Evolutionary conservation across 2,113 vertebrate species (phyloP), one percentile per base, ranked within the genome.

Genomic region (Scortum barcoo): DNA sequence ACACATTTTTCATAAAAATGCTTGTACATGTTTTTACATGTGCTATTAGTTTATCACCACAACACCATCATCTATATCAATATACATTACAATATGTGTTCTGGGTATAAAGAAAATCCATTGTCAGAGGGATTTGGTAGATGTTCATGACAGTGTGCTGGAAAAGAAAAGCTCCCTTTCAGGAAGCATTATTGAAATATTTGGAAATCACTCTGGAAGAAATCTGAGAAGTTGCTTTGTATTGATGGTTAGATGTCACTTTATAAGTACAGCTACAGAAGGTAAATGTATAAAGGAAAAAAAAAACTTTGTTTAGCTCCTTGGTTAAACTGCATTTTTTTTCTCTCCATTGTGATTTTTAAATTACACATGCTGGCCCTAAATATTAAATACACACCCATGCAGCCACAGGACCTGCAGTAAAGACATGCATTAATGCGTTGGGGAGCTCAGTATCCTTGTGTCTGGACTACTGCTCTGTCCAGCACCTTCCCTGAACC

Each of bases 381-480:
- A 36, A 36, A 36, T 36, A 36, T 6, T 36, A 36, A 36, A 36
- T 36, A 36, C 33, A 36, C 33, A 36, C 33, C 33, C 33, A 36
- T 36, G 33, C 33, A 36, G 3, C 33, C 33, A 3, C 33, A 36
- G 33, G 33, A 36, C 33, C 33, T 6, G n/a, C n/a, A n/a, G n/a
- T n/a, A 36, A 4, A 36, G 33, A 36, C 33, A 36, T 36, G 33
- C 33, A 36, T 36, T 36, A 3, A 36, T 36, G 33, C 6, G 3
- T 3, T 36, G 33, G 33, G 6, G 33, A 36, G 33, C 1, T 13
- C 20, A 36, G 16, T 36, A 53, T 67, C 72, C 40, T 81, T 48
- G 74, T 86, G 78, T 78, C 84, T 26, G 24, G 40, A 78, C 65
- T 5, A 7, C 9, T 7, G 5, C 61, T 75, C 5, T 28, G 38